Percentiles rank a stretch among this genome's conserved stretches.
Conservation (phyloP, 2,888 invertebrate genomes). For the Petrolisthes cinctipes region DNA sequence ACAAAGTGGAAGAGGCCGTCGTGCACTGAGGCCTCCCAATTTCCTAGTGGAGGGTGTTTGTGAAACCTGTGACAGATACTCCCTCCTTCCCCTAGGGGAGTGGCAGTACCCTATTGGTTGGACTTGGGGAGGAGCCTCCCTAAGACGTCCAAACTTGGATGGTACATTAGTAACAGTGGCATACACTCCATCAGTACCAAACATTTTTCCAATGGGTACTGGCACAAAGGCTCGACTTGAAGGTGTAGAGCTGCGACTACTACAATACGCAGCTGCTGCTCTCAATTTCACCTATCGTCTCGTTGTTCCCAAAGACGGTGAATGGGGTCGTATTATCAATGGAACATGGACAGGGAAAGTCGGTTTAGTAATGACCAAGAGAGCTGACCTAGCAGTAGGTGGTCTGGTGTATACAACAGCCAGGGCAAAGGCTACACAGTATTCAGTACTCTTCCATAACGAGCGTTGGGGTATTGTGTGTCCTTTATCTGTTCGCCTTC, state of each 20-base stretch:
- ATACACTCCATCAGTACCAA: conserved; percentile 59
- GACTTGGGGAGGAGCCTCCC: conserved; percentile 30
- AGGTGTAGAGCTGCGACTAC: conserved; percentile 55
- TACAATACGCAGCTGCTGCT: conserved; percentile 52
- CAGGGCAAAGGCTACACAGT: conserved; percentile 31
- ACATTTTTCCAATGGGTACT: conserved; percentile 35
- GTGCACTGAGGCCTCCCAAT: conserved; percentile 11
- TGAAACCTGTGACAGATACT: conserved; percentile 32
- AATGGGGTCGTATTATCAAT: conserved; percentile 57
- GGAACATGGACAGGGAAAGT: conserved; percentile 62
- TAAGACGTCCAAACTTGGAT: conserved; percentile 1
- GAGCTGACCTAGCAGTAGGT: conserved; percentile 56
- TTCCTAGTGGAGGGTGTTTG: conserved; percentile 51
- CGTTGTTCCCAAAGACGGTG: conserved; percentile 44
- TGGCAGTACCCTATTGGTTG: conserved; percentile 44
- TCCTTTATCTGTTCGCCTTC: conserved; percentile 47
- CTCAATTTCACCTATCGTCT: conserved; percentile 55
- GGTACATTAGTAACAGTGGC: conserved; percentile 39
- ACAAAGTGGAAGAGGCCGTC: conserved; percentile 24
- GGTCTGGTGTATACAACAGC: conserved; percentile 54
- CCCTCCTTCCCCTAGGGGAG: conserved; percentile 40
- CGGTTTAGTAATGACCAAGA: conserved; percentile 41
- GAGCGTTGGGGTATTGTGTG: conserved; percentile 63
- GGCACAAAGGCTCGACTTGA: conserved; percentile 36
- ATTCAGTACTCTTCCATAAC: conserved; percentile 54